Evolutionary conservation across 2,888 invertebrate genomes (phyloP).

Genomic region (Allolobophora icterica): DNA sequence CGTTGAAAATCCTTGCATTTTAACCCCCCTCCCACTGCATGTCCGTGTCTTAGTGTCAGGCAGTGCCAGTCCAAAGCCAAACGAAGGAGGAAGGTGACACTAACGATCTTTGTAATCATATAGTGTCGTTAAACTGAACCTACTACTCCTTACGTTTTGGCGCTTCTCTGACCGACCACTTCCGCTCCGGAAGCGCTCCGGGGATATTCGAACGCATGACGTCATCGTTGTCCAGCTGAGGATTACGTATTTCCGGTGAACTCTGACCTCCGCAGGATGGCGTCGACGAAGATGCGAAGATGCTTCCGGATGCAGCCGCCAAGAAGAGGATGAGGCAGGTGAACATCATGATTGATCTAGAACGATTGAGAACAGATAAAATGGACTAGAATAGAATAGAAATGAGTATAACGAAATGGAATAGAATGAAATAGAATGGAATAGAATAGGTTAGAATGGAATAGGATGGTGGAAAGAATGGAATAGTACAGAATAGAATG

Average conservation of each 20-base stretch:
- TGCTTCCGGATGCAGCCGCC: conserved; percentile 2
- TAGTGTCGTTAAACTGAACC: no score
- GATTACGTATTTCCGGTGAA: background rate
- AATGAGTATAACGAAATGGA: no score
- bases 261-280: background rate
- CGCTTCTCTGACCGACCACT: background rate
- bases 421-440: background rate
- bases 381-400: no score
- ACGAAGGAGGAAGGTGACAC: no score
- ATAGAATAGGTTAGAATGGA: background rate
- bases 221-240: background rate
- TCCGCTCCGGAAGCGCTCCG: background rate
- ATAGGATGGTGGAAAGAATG: no score
- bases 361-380: no score
- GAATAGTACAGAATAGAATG: background rate
- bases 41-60: no score
- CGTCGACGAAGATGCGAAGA: background rate
- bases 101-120: no score
- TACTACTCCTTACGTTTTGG: conserved; percentile 1
- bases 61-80: no score
- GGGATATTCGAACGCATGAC: background rate
- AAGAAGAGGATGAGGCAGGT: background rate
- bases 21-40: no score
- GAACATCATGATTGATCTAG: background rate
- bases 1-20: no score